phyloP scores from a whole-genome alignment of 2,113 vertebrate species.

The Oreochromis spilurus region DNA sequence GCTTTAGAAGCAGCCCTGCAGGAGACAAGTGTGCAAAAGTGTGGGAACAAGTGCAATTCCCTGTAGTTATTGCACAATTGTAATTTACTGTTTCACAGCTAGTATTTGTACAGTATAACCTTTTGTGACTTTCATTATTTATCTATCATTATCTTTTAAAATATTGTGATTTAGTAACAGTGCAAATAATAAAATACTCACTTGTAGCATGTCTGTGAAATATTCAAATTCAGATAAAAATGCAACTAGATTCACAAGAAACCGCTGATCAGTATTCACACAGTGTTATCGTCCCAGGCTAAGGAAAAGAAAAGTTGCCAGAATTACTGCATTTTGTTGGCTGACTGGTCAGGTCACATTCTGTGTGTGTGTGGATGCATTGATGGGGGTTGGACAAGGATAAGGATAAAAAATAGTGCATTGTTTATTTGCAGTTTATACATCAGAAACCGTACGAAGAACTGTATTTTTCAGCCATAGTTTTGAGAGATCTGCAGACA shows the following conservation, averaged over 20 bases:
- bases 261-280: not conserved
- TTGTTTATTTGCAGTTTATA: not conserved
- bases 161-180: not conserved
- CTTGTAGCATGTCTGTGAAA: not conserved
- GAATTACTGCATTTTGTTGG: not conserved
- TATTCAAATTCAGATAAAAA: not conserved
- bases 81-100: not conserved
- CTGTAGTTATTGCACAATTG: not conserved
- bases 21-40: not conserved
- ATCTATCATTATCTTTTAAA: not conserved
- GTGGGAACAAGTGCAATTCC: not conserved
- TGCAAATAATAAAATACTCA: not conserved
- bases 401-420: not conserved
- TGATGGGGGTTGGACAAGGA: accelerated
- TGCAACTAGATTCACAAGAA: not conserved
- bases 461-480: not conserved
- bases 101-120: not conserved
- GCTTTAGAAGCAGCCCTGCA: not conserved
- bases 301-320: not conserved
- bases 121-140: not conserved
- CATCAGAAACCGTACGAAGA: not conserved
- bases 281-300: not conserved
- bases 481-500: not conserved
- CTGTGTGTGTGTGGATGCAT: not conserved
- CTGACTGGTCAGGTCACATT: accelerated